phyloP scores from a whole-genome alignment of 2,113 vertebrate genomes.

The Indri indri region DNA sequence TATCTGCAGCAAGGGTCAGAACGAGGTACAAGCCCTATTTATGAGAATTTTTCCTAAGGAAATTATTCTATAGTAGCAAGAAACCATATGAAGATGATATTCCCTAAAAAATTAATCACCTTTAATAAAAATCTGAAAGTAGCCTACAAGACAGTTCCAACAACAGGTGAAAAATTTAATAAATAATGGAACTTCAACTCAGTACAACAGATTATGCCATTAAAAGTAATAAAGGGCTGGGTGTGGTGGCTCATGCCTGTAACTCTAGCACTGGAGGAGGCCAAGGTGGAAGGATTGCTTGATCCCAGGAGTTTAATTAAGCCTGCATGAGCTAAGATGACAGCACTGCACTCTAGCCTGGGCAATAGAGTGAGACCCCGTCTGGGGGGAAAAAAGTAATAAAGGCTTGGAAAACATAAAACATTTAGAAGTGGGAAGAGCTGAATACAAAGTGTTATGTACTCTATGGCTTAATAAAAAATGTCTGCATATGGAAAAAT shows the following conservation, averaged over 20 bases:
- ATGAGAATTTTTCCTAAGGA: neutral
- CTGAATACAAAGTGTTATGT: conserved; percentile 21
- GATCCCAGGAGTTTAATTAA: neutral
- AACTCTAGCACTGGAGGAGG: neutral
- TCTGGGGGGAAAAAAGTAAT: neutral
- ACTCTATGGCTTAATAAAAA: conserved; percentile 38
- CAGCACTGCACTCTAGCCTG: neutral
- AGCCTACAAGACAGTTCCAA: neutral
- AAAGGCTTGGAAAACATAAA: conserved; percentile 40
- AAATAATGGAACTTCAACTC: conserved; percentile 24
- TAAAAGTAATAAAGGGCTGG: conserved; percentile 33
- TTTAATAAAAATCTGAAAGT: conserved; percentile 42
- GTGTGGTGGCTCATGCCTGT: neutral
- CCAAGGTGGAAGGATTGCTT: neutral
- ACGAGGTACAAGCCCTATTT: conserved; percentile 25
- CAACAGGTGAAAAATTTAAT: conserved; percentile 13
- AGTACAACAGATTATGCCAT: conserved; percentile 17
- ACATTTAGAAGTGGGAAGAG: conserved; percentile 21
- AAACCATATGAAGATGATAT: conserved; percentile 27
- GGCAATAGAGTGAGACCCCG: neutral
- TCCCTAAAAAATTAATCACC: conserved; percentile 9
- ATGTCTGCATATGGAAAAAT: neutral
- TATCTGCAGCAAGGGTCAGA: conserved; percentile 1
- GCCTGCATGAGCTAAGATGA: neutral
- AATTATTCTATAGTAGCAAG: conserved; percentile 15